Conservation (phyloP, 2,888 invertebrate species). For the Platycheirus rosarum region DNA sequence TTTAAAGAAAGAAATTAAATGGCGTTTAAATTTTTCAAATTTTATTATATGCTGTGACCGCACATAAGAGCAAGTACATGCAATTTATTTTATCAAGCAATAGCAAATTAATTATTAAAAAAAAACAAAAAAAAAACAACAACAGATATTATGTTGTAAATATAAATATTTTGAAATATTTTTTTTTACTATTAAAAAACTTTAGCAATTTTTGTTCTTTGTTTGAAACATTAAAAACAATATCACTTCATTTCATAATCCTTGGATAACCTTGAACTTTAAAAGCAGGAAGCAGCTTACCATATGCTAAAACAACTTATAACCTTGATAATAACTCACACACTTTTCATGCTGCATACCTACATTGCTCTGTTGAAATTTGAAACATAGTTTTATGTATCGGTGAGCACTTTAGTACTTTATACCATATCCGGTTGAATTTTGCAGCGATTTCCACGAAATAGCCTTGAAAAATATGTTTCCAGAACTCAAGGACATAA, state of each 20-base stretch:
- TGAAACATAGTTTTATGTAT: neutral
- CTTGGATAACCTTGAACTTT: neutral
- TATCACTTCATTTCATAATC: neutral
- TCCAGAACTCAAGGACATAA: neutral
- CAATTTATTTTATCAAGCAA: no score
- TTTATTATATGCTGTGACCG: no score
- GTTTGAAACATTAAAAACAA: no score
- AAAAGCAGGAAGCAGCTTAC: neutral
- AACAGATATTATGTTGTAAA: no score
- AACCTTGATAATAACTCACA: neutral
- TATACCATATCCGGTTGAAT: neutral
- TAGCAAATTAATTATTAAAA: no score
- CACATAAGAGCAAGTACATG: no score
- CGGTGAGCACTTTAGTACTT: neutral
- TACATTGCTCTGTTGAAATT: neutral
- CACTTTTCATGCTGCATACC: neutral
- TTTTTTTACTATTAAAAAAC: no score
- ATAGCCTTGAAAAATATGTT: slow-evolving; percentile 3
- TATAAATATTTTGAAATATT: no score
- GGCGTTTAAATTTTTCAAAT: no score
- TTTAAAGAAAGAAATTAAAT: no score
- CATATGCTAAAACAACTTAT: neutral
- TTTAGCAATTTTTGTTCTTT: no score
- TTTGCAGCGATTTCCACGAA: neutral
- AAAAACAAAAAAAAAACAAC: no score